Percentiles rank a stretch among this genome's conserved stretches.
These are phyloP conservation scores for Rhinopomastus cyanomelas DNA, from an alignment of 2,113 vertebrate species.

Conservation along the genomic window DNA sequence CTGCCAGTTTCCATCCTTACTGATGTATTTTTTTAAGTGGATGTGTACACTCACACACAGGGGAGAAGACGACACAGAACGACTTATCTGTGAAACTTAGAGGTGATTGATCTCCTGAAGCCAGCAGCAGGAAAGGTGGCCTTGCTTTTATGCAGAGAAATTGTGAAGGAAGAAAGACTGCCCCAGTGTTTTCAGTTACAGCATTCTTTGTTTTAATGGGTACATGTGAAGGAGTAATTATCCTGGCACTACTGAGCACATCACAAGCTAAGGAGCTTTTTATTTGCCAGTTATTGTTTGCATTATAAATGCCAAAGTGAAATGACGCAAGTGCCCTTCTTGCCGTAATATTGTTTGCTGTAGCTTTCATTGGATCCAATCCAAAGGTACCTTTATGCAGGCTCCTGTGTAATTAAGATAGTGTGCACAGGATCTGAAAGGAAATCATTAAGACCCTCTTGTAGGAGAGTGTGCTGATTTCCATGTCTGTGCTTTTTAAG, in stretches of 20 bases:
- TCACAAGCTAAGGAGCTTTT: constrained; percentile 55
- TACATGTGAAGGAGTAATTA: constrained; percentile 39
- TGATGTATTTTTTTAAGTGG: not conserved
- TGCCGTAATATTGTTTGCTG: constrained; percentile 74
- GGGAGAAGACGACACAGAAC: not conserved
- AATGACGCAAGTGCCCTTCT: constrained; percentile 77
- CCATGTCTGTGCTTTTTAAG: constrained; percentile 29
- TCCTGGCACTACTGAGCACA: constrained; percentile 40
- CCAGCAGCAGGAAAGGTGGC: not conserved
- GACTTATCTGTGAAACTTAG: not conserved
- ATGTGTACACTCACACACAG: not conserved
- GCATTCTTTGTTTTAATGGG: constrained; percentile 30
- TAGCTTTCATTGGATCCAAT: constrained; percentile 70
- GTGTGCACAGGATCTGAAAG: constrained; percentile 61
- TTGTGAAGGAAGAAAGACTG: not conserved
- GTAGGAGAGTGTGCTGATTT: constrained; percentile 21
- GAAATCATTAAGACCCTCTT: constrained; percentile 49
- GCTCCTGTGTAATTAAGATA: constrained; percentile 69
- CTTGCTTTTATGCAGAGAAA: not conserved
- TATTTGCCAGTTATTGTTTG: constrained; percentile 79
- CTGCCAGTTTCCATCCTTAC: not conserved
- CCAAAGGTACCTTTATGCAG: constrained; percentile 73
- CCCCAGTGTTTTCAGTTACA: not conserved
- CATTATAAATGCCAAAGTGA: constrained; percentile 67
- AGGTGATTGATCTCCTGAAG: not conserved